Evolutionary conservation across 1,140 invertebrate genomes (phyloP), one percentile per base, ranked within the genome.

Genomic region (Drosophila neocordata): DNA sequence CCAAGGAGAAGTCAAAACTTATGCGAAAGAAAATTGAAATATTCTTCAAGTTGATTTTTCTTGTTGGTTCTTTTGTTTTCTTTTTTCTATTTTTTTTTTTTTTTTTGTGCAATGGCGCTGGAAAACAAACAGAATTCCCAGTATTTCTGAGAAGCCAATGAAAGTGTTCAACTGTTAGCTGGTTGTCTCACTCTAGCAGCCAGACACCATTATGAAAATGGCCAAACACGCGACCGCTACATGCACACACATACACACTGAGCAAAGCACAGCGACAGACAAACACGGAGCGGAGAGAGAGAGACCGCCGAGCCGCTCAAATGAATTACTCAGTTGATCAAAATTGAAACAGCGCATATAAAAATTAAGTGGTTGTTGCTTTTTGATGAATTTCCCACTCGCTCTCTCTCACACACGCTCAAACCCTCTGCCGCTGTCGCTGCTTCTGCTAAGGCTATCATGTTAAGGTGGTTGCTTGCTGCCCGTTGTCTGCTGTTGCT

Each of bases 341-440:
- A 90, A 87, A 90, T 87, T 87, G 79, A 89, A 90, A 88, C 79
- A 81, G 69, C 67, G 75, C 79, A 79, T 82, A 90, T 89, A 89
- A 90, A 91, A 90, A 90, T 90, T 90, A 90, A 90, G 89, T 89
- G 89, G 79, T 83, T 87, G 73, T 87, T 83, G 78, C 79, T 79
- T 77, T 76, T 90, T 91, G 85, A 91, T 91, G 85, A 91, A 90
- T 91, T 91, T 91, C 82, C 65, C 57, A 71, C 78, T 84, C 88
- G 35, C 82, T 90, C 84, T 73, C 75, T 78, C 74, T 37, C 71
- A 78, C 63, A 15, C 67, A 52, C 22, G 27, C 48, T 24, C 59
- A 24, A 5, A 63, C 62, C 74, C 75, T 74, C 58, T 56, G 71
- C 65, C 13, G 38, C 34, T 53, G 56, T 58, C 60, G 73, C 65